Evolutionary conservation across 1,140 invertebrate genomes (phyloP), one percentile per base, ranked within the genome.

Genomic region (Drosophila santomea): DNA sequence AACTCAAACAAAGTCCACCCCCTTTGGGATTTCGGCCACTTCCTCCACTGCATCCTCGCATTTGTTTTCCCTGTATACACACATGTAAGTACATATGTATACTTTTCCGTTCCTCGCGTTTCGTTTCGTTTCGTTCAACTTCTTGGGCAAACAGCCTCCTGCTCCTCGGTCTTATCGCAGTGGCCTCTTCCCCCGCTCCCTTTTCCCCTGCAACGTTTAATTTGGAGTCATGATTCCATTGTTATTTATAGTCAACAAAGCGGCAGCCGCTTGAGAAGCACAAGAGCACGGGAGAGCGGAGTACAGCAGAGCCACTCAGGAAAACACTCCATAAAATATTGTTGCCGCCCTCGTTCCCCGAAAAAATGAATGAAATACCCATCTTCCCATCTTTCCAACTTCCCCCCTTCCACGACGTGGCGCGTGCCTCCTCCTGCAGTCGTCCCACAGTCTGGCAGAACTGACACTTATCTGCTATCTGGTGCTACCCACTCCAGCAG

Each of bases 161-260:
- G 20, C 54, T 15, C 17, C 2, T 7, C n/a, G 11, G 8, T 23
- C 58, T 17, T 17, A 28, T 55, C 48, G 28, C 51, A 39, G 11
- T 39, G 38, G 11, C 75, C 25, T 2, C 1, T 20, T 20, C 20
- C 20, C 4, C 71, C 59, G 59, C 20, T 2, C 8, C n/a, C 15
- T 7, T 52, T 73, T 38, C 38, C 23, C 38, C 50, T 69, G 66
- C 77, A 78, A 85, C 77, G 81, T 84, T 84, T 80, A 89, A 88
- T 89, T 88, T 88, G 80, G 61, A 88, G 84, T 89, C 84, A 84
- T 88, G 84, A 88, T 84, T 89, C 84, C 80, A 84, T 88, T 88
- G 84, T 88, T 88, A 88, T 88, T 88, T 88, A 88, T 88, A 88
- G 84, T 84, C 77, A 88, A 89, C 82, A 86, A 78, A 84, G 81